Percentiles rank a stretch among this genome's conserved stretches.
phyloP scores from a whole-genome alignment of 2,113 vertebrate species.

The Percina caprodes region DNA sequence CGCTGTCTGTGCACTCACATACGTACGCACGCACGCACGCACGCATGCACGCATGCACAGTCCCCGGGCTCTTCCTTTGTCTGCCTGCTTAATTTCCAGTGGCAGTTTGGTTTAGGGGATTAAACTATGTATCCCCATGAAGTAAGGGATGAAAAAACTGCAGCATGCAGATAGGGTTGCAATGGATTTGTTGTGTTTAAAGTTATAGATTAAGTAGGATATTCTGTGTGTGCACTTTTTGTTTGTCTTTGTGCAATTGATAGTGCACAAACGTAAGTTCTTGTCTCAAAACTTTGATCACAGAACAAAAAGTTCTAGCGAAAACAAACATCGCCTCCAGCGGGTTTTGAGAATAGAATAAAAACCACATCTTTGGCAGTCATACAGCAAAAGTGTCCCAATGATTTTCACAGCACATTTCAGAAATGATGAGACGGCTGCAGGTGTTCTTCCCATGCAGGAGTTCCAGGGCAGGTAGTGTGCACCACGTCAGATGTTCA shows the following conservation, averaged over 20 bases:
- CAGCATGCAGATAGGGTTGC: conserved; percentile 13
- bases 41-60: conserved; percentile 13
- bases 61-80: conserved; percentile 75
- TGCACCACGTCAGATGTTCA: conserved; percentile 49
- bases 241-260: neutral
- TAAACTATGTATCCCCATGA: conserved; percentile 69
- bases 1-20: conserved; percentile 31
- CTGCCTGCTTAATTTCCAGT: conserved; percentile 71
- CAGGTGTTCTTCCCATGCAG: conserved; percentile 59
- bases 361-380: conserved; percentile 32
- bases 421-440: conserved; percentile 56
- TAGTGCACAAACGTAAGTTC: neutral
- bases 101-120: conserved; percentile 72
- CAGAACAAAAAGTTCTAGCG: neutral
- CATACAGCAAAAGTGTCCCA: conserved; percentile 45
- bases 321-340: conserved; percentile 27
- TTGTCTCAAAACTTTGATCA: conserved; percentile 9
- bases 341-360: conserved; percentile 9
- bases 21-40: conserved; percentile 16
- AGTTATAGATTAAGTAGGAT: conserved; percentile 25
- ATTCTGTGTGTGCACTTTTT: neutral
- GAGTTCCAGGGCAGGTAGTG: conserved; percentile 40
- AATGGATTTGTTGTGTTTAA: conserved; percentile 61
- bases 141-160: conserved; percentile 62
- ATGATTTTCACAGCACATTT: conserved; percentile 59